Evolutionary conservation across 2,113 vertebrate genomes (phyloP).

Genomic region (Columba janthina): DNA sequence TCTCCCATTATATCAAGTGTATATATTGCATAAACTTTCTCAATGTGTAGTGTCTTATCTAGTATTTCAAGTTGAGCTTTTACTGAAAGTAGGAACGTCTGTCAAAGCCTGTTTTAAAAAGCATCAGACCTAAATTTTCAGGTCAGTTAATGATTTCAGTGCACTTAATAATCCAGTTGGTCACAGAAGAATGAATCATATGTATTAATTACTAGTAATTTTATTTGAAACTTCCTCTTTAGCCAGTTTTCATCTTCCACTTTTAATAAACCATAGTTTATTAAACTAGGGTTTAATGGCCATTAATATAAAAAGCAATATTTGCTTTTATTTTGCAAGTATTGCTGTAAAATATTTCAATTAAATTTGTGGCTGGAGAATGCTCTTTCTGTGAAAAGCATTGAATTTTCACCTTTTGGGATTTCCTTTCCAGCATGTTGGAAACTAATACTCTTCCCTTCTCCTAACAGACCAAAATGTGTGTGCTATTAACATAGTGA

Average conservation of each 20-base stretch:
- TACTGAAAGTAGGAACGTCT: background rate
- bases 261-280: background rate
- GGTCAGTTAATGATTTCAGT: background rate
- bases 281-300: background rate
- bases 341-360: background rate
- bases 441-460: background rate
- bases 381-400: background rate
- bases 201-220: background rate
- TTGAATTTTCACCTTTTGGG: background rate
- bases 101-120: background rate
- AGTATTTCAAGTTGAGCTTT: background rate
- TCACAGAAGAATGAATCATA: background rate
- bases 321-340: conserved; percentile 5
- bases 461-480: conserved; percentile 11
- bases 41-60: background rate
- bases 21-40: background rate
- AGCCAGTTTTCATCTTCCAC: background rate
- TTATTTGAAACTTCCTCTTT: background rate
- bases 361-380: background rate
- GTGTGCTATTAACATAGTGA: background rate
- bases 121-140: background rate
- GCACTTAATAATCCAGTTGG: background rate
- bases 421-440: background rate
- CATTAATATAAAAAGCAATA: background rate
- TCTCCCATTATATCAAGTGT: background rate